Conservation (phyloP, 2,113 vertebrate genomes). For the Choloepus hoffmanni region DNA sequence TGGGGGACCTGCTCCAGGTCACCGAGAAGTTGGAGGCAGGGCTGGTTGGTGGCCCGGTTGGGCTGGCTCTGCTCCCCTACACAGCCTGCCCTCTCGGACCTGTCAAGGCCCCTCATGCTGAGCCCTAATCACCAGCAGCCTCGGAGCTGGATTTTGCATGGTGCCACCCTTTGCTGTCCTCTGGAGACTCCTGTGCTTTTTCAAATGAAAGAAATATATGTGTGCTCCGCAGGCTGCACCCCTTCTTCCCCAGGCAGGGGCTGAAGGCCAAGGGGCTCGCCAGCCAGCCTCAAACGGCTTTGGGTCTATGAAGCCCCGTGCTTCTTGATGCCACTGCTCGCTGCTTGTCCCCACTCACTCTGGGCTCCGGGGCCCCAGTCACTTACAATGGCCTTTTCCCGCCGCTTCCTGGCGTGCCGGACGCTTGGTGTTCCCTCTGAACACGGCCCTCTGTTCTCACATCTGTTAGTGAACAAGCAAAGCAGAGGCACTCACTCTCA, state of each 20-base stretch:
- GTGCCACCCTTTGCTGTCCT: background rate
- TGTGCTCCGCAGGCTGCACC: slow-evolving; percentile 30
- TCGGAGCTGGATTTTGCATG: background rate
- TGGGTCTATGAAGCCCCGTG: background rate
- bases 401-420: slow-evolving; percentile 90
- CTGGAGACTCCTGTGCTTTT: background rate
- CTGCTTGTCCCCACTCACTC: background rate
- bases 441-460: slow-evolving; percentile 88
- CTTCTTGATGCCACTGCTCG: background rate
- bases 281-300: background rate
- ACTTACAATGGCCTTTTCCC: slow-evolving; percentile 93
- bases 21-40: background rate
- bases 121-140: background rate
- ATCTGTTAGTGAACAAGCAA: slow-evolving; percentile 85
- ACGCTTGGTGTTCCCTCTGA: slow-evolving; percentile 83
- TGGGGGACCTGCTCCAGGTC: background rate
- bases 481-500: slow-evolving; percentile 75
- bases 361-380: slow-evolving; percentile 49
- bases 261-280: background rate
- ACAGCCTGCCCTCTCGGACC: background rate
- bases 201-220: background rate
- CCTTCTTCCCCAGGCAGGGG: background rate
- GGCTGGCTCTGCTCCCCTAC: background rate
- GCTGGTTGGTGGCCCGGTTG: background rate
- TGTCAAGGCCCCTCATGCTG: background rate